phyloP scores from a whole-genome alignment of 1,140 invertebrate species.

The Drosophila bocqueti region DNA sequence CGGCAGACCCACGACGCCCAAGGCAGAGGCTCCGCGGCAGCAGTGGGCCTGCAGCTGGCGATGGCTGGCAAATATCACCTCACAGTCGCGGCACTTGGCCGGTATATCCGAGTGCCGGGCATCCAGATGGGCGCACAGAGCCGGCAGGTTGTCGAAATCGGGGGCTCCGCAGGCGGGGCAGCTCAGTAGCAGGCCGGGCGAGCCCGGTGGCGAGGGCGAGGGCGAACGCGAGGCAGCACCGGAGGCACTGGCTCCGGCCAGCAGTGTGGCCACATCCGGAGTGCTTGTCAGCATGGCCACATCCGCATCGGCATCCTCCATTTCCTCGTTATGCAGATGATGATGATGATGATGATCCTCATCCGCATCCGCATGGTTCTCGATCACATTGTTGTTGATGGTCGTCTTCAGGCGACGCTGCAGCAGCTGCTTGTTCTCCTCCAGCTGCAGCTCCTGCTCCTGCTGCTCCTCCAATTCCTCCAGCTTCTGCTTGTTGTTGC shows the following conservation, averaged over 20 bases:
- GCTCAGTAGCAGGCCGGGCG: constrained; percentile 25
- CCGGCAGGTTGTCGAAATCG: constrained; percentile 87
- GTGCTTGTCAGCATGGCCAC: constrained; percentile 62
- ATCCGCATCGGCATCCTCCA: constrained; percentile 24
- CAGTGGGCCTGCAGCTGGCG: constrained; percentile 89
- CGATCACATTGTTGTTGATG: constrained; percentile 73
- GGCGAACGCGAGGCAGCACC: constrained; percentile 43
- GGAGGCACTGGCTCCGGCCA: constrained; percentile 45
- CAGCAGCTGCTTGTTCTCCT: constrained; percentile 17
- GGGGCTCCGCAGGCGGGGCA: constrained; percentile 88
- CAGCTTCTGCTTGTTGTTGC: constrained; percentile 48
- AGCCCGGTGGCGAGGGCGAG: constrained; percentile 22
- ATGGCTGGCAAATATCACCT: constrained; percentile 89
- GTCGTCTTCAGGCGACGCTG: constrained; percentile 63
- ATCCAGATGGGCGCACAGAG: constrained; percentile 89
- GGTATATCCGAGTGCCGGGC: constrained; percentile 89
- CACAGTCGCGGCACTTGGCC: constrained; percentile 90
- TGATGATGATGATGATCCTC: constrained; percentile 2
- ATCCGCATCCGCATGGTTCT: constrained; percentile 4
- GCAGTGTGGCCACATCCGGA: constrained; percentile 62
- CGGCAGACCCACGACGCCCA: constrained; percentile 17
- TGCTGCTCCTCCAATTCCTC: constrained; percentile 6
- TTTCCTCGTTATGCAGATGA: constrained; percentile 2
- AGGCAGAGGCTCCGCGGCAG: constrained; percentile 18
- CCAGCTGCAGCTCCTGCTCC: constrained; percentile 12